Evolutionary conservation across 2,797 vertebrate species (phyloP).

Genomic region (Knipowitschia caucasica): DNA sequence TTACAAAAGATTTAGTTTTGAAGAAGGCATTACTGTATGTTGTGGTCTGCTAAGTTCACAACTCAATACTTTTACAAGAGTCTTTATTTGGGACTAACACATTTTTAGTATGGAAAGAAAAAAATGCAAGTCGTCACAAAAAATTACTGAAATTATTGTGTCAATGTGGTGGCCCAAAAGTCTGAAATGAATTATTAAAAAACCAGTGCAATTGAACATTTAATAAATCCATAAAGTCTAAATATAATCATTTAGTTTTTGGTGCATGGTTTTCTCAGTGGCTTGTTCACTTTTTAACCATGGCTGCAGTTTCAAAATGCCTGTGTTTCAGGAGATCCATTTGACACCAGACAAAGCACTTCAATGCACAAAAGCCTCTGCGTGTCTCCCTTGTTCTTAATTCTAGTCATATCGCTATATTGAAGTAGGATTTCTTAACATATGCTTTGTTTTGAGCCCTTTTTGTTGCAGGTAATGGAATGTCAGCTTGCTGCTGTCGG

Average conservation of each 20-base stretch:
- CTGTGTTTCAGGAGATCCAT: conserved; percentile 35
- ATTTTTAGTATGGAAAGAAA: too few relatives aligned
- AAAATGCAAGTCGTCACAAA: background rate
- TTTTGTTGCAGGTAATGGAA: conserved; percentile 86
- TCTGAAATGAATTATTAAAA: background rate
- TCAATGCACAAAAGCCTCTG: conserved; percentile 67
- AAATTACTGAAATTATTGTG: background rate
- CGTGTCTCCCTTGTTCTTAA: conserved; percentile 78
- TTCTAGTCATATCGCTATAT: conserved; percentile 82
- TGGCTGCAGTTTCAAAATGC: conserved; percentile 55
- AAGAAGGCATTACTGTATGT: too few relatives aligned
- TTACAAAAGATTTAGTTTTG: too few relatives aligned
- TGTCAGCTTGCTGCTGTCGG: conserved; percentile 83
- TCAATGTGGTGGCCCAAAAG: background rate
- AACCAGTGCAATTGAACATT: background rate
- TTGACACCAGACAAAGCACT: conserved; percentile 71
- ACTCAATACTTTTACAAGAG: too few relatives aligned
- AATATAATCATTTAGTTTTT: background rate
- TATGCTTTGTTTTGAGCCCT: conserved; percentile 83
- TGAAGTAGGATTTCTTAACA: conserved; percentile 82
- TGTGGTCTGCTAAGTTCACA: too few relatives aligned
- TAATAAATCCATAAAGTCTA: background rate
- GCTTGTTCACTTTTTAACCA: too few relatives aligned
- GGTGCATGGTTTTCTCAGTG: too few relatives aligned
- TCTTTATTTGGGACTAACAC: too few relatives aligned